Percentiles rank a stretch among this genome's conserved stretches.
Evolutionary conservation across 2,797 vertebrate genomes (phyloP).

Genomic region (Hydrophis major): DNA sequence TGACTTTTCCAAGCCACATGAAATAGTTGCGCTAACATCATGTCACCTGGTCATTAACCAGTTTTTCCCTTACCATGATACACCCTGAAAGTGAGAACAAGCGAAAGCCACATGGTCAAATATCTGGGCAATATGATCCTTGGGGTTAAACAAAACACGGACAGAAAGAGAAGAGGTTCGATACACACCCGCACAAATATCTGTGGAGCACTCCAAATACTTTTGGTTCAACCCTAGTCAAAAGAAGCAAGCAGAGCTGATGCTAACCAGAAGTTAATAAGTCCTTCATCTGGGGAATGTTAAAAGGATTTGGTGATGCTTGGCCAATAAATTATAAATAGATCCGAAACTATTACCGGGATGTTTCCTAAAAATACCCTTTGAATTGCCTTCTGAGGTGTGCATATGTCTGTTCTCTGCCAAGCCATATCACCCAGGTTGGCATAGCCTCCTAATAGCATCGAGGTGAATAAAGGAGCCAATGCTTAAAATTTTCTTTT

Average conservation of each 20-base stretch:
- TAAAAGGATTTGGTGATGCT: not conserved
- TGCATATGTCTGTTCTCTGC: slow-evolving; percentile 32
- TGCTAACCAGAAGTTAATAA: not conserved
- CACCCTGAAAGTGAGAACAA: not conserved
- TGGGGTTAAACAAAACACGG: too few species aligned
- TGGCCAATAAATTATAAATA: not conserved
- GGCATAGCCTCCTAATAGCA: slow-evolving; percentile 31
- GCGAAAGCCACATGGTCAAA: not conserved
- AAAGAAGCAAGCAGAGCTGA: not conserved
- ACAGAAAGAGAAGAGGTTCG: not conserved
- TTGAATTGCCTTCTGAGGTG: slow-evolving; percentile 31
- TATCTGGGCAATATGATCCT: not conserved
- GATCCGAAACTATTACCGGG: not conserved
- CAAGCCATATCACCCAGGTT: slow-evolving; percentile 30
- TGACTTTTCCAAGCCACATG: not conserved
- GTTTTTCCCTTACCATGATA: not conserved
- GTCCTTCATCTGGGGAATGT: not conserved
- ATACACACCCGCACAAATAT: not conserved
- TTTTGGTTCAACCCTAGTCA: not conserved
- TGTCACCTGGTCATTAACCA: too few species aligned
- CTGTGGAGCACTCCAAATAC: not conserved
- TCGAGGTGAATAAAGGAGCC: not conserved
- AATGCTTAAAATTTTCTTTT: not conserved
- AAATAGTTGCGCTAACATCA: not conserved
- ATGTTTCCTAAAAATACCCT: not conserved